Conservation (phyloP, 2,797 vertebrate genomes). For the Diceros bicornis region DNA sequence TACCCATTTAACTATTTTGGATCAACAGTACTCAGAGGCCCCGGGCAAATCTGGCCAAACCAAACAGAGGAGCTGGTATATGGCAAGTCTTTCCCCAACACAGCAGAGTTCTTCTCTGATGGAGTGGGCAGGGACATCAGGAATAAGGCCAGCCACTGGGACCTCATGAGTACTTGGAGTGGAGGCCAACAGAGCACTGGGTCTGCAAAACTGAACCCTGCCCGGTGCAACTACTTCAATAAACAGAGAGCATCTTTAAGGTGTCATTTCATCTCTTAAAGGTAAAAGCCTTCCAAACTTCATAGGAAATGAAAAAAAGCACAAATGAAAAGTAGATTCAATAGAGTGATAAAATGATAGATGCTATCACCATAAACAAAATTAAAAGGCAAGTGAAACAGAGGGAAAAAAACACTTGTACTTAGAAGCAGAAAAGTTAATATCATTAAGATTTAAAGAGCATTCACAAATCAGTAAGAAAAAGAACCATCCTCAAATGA, state of each 20-base stretch:
- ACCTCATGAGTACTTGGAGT: background rate
- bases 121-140: background rate
- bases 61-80: conserved; percentile 51
- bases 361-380: background rate
- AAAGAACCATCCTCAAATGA: background rate
- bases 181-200: background rate
- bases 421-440: background rate
- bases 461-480: conserved; percentile 16
- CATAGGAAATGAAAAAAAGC: background rate
- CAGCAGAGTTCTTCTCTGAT: background rate
- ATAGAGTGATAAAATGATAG: background rate
- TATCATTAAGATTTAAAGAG: conserved; percentile 2
- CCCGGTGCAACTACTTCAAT: background rate
- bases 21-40: background rate
- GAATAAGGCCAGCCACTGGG: background rate
- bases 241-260: background rate
- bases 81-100: background rate
- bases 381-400: conserved; percentile 8
- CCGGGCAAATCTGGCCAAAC: conserved; percentile 41
- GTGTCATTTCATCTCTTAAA: background rate
- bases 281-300: background rate
- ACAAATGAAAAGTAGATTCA: conserved; percentile 21
- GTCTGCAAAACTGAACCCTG: background rate
- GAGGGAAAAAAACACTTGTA: background rate
- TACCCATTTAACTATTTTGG: conserved; percentile 58